Percentiles rank a stretch among this genome's conserved stretches.
These are phyloP conservation scores for Isotomurus palustris DNA, from an alignment of 2,888 invertebrate genomes.

Conservation along the genomic window DNA sequence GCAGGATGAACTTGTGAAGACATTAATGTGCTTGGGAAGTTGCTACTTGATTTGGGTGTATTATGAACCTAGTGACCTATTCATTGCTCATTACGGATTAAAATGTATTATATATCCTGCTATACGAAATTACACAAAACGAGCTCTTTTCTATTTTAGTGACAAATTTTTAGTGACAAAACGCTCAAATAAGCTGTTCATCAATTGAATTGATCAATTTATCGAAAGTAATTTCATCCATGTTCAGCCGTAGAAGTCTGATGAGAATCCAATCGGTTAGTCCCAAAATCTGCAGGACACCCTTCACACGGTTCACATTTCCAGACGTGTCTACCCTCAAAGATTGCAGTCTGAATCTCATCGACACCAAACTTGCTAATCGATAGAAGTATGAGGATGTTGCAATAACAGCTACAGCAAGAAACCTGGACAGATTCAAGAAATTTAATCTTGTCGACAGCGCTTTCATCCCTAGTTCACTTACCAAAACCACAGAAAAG, in stretches of 20 bases:
- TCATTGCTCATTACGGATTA: too few species aligned
- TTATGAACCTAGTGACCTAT: too few species aligned
- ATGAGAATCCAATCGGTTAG: constrained; percentile 41
- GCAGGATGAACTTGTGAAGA: too few species aligned
- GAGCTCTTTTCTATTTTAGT: too few species aligned
- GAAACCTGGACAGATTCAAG: constrained; percentile 17
- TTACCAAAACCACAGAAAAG: constrained; percentile 43
- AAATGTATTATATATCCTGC: too few species aligned
- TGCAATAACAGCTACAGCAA: constrained; percentile 19
- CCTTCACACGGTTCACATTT: constrained; percentile 17
- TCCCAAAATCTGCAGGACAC: constrained; percentile 12
- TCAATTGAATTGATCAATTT: constrained; percentile 33
- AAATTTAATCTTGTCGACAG: background rate
- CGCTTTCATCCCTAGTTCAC: background rate
- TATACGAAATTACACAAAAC: too few species aligned
- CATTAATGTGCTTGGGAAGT: too few species aligned
- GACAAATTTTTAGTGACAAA: too few species aligned
- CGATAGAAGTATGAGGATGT: constrained; percentile 20
- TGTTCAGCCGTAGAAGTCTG: constrained; percentile 34
- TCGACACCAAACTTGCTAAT: constrained; percentile 25
- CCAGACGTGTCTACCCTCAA: constrained; percentile 26
- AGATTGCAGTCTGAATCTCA: constrained; percentile 20
- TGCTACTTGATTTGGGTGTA: too few species aligned
- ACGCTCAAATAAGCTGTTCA: constrained; percentile 25
- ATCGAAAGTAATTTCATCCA: constrained; percentile 34